Evolutionary conservation across 2,888 invertebrate genomes (phyloP).

Genomic region (Dichetophora obliterata): DNA sequence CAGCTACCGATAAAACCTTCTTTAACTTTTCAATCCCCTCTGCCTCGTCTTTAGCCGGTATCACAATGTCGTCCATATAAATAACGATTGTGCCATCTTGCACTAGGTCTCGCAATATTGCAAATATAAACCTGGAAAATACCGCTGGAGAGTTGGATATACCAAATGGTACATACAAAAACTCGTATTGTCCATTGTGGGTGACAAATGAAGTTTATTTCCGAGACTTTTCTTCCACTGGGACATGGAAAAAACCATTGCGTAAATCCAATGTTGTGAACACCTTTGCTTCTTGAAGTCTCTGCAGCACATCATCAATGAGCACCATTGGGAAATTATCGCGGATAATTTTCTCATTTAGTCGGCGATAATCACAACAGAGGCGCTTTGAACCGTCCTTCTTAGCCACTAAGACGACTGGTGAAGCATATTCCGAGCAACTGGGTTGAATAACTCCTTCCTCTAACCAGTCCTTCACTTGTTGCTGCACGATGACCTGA

Average conservation of each 20-base stretch:
- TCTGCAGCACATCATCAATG: slow-evolving; percentile 48
- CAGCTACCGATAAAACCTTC: slow-evolving; percentile 1
- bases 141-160: slow-evolving; percentile 48
- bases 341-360: slow-evolving; percentile 48
- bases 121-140: slow-evolving; percentile 44
- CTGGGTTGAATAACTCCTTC: slow-evolving; percentile 9
- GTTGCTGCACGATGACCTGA: slow-evolving; percentile 57
- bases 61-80: slow-evolving; percentile 48
- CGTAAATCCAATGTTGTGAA: slow-evolving; percentile 51
- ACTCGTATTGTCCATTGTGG: slow-evolving; percentile 51
- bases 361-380: slow-evolving; percentile 49
- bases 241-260: slow-evolving; percentile 52
- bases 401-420: background rate
- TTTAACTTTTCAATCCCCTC: slow-evolving; percentile 38
- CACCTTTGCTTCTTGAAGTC: slow-evolving; percentile 44
- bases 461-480: slow-evolving; percentile 47
- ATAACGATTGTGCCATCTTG: slow-evolving; percentile 33
- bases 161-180: slow-evolving; percentile 49
- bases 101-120: slow-evolving; percentile 43
- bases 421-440: slow-evolving; percentile 8
- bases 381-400: background rate
- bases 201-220: slow-evolving; percentile 53
- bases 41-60: slow-evolving; percentile 39
- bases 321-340: slow-evolving; percentile 49
- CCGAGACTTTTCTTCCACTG: slow-evolving; percentile 46